Percentiles rank a stretch among this genome's conserved stretches.
Conservation (phyloP, 2,888 invertebrate species). For the Saturnia japonica region DNA sequence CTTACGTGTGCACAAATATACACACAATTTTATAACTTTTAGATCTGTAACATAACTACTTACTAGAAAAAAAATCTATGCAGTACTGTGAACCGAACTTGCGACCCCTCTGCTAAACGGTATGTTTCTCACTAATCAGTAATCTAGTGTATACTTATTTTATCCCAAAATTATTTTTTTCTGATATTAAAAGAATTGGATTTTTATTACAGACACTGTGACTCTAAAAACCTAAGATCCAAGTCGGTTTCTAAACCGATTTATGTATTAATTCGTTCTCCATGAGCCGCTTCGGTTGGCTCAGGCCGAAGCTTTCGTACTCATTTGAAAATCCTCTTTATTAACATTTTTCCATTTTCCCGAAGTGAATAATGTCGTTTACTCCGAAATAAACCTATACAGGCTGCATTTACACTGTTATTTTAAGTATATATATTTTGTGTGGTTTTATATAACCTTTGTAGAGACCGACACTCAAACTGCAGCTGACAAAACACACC, state of each 20-base stretch:
- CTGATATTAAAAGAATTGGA: background rate
- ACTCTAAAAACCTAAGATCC: background rate
- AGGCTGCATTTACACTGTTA: background rate
- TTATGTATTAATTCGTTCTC: constrained; percentile 7
- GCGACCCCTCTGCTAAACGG: too few relatives aligned
- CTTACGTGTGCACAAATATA: too few relatives aligned
- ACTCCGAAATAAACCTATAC: background rate
- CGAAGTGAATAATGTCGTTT: background rate
- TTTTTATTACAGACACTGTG: background rate
- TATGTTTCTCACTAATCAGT: too few relatives aligned
- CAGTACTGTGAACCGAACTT: too few relatives aligned
- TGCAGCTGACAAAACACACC: too few relatives aligned
- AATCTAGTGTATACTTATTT: too few relatives aligned
- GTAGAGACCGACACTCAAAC: too few relatives aligned
- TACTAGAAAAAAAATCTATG: too few relatives aligned
- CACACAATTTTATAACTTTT: too few relatives aligned
- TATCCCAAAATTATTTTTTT: too few relatives aligned
- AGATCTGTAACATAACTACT: too few relatives aligned
- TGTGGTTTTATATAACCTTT: too few relatives aligned
- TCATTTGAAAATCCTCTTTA: constrained; percentile 6
- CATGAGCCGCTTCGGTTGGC: background rate
- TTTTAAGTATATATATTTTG: background rate
- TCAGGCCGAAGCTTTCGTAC: background rate
- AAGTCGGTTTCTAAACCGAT: background rate
- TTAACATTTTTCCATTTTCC: constrained; percentile 5